These are phyloP conservation scores for Hoplostethus mediterraneus DNA, from an alignment of 2,797 vertebrate genomes.

Conservation along the genomic window DNA sequence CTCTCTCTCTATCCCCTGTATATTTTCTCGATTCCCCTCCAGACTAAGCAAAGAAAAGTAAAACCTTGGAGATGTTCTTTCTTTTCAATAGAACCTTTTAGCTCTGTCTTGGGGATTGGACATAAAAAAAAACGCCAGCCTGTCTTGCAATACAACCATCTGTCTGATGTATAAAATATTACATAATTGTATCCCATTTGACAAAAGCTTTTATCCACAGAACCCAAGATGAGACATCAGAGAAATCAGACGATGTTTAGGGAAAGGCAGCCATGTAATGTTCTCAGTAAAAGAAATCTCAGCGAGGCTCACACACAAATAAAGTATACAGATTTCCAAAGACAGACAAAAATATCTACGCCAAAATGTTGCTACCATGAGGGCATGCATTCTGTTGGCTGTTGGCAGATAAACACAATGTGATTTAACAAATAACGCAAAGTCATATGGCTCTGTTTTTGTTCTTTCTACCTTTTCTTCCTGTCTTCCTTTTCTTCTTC, in stretches of 20 bases:
- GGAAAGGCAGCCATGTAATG: not conserved
- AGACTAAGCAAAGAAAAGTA: slow-evolving; percentile 33
- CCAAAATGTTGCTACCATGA: too few species aligned
- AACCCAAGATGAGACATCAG: slow-evolving; percentile 38
- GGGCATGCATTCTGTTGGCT: too few species aligned
- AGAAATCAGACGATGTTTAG: slow-evolving; percentile 24
- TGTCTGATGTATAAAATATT: slow-evolving; percentile 49
- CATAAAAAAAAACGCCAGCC: slow-evolving; percentile 42
- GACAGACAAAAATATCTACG: slow-evolving; percentile 29
- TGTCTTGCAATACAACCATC: slow-evolving; percentile 43
- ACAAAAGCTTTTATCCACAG: slow-evolving; percentile 63
- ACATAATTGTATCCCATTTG: slow-evolving; percentile 54
- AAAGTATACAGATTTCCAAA: slow-evolving; percentile 22
- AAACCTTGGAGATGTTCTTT: slow-evolving; percentile 35
- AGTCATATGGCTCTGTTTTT: too few species aligned
- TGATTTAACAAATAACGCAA: too few species aligned
- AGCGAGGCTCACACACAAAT: slow-evolving; percentile 14
- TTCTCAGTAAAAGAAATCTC: not conserved
- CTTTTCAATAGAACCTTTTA: slow-evolving; percentile 53
- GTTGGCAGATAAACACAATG: too few species aligned
- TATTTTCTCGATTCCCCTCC: slow-evolving; percentile 35
- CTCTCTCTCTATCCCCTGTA: not conserved
- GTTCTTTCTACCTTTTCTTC: too few species aligned
- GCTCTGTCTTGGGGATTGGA: slow-evolving; percentile 32
- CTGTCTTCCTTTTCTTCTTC: too few species aligned